Evolutionary conservation across 2,113 vertebrate genomes (phyloP), one percentile per base, ranked within the genome.

Genomic region (Crotalus helleri): DNA sequence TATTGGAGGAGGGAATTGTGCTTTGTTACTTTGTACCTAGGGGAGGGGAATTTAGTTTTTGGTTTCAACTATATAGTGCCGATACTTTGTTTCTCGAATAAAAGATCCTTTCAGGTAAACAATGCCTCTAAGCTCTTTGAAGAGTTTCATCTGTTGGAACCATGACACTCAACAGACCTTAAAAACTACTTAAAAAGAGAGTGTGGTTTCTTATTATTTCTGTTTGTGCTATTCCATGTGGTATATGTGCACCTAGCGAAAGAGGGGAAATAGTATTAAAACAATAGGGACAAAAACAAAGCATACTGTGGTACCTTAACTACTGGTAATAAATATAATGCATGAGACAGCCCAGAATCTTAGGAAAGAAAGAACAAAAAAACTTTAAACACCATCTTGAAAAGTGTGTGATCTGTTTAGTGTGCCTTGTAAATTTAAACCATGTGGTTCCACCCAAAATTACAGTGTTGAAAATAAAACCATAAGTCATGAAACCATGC

Each of bases 351-450:
- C 17, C 15, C 17, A 17, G 13, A 96, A 95, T 95, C 92, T 98
- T 97, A 98, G 97, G 97, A 96, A 98, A 97, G 98, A 98, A 98
- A 98, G 97, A 97, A 98, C 10, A 96, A 96, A 95, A 95, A 96
- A 94, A 95, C 96, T 97, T 97, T 94, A 96, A 94, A 93, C 95
- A 97, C 97, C 97, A 98, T 98, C 98, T 98, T 97, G 96, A 97
- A 97, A 97, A 98, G 98, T 95, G 97, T 97, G 93, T 53, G 96
- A 97, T 97, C 98, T 97, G 96, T 96, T 97, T 97, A 97, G 97
- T 97, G 96, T 98, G 96, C 97, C 97, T 97, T 96, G 93, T 98
- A 98, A 44, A 98, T 98, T 97, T 96, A 97, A 98, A 98, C 96
- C 98, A 98, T 97, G 98, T 98, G 98, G 97, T 94, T 97, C 96